Percentiles rank a stretch among this genome's conserved stretches.
phyloP scores from a whole-genome alignment of 2,888 invertebrate genomes.

The Xestobium rufovillosum region DNA sequence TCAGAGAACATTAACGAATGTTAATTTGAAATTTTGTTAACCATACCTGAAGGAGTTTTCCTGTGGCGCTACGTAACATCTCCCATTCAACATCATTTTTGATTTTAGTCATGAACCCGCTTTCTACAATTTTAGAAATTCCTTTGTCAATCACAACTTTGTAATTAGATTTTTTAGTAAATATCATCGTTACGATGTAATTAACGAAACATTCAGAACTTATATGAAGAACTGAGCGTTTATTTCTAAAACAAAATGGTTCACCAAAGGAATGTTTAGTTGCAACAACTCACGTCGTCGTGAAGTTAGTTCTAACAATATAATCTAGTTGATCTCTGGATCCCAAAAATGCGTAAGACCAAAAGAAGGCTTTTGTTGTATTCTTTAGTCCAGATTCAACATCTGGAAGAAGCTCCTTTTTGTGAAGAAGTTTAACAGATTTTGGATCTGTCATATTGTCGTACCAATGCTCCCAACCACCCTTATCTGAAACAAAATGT shows the following conservation, averaged over 20 bases:
- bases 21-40: constrained; percentile 15
- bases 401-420: constrained; percentile 59
- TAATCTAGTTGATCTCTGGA: constrained; percentile 65
- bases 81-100: constrained; percentile 64
- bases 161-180: constrained; percentile 59
- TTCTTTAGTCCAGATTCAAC: constrained; percentile 64
- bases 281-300: constrained; percentile 47
- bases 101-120: constrained; percentile 61
- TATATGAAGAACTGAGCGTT: constrained; percentile 61
- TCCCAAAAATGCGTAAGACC: constrained; percentile 71
- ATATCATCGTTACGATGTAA: constrained; percentile 59
- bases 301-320: constrained; percentile 63
- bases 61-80: constrained; percentile 55
- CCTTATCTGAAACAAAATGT: constrained; percentile 49
- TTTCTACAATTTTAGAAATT: constrained; percentile 55
- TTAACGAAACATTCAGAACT: constrained; percentile 68
- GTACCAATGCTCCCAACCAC: constrained; percentile 72
- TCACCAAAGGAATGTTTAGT: not conserved
- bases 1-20: constrained; percentile 37
- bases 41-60: constrained; percentile 56
- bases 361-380: constrained; percentile 67
- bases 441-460: constrained; percentile 58
- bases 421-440: constrained; percentile 54
- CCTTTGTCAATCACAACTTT: constrained; percentile 54
- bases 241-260: constrained; percentile 29